Evolutionary conservation across 2,888 invertebrate genomes (phyloP).

Genomic region (Hyalella azteca): DNA sequence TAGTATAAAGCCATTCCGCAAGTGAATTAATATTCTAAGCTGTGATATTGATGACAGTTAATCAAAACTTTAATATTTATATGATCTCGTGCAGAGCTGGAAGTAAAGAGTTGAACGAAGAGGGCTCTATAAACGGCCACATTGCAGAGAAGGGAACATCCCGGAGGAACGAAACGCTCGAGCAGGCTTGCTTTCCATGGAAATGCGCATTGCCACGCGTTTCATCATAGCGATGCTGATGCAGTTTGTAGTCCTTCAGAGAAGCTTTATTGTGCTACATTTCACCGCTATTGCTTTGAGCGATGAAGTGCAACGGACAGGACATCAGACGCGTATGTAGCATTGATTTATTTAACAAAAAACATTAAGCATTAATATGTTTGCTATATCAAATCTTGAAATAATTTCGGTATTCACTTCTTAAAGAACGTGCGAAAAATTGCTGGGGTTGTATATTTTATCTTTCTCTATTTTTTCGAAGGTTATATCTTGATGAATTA

Average conservation of each 20-base stretch:
- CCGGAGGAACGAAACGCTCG: background rate
- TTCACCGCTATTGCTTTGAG: slow-evolving; percentile 14
- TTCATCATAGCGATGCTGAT: slow-evolving; percentile 15
- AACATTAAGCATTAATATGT: background rate
- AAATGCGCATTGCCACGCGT: background rate
- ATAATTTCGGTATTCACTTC: no score
- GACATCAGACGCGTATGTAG: background rate
- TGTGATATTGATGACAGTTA: no score
- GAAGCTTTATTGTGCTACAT: slow-evolving; percentile 36
- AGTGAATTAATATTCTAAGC: no score
- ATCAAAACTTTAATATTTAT: no score
- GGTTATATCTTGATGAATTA: no score
- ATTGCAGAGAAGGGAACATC: background rate
- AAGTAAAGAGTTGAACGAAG: background rate
- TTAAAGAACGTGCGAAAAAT: no score
- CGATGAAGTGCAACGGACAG: slow-evolving; percentile 10
- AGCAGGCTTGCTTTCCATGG: background rate
- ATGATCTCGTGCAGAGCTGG: no score
- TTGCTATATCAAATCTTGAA: background rate
- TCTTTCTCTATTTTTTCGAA: no score
- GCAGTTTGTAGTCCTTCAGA: slow-evolving; percentile 15
- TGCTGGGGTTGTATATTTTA: no score
- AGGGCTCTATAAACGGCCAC: background rate
- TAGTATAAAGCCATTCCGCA: no score
- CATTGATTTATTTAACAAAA: background rate